phyloP scores from a whole-genome alignment of 1,140 invertebrate genomes.

The Bombus picipes region DNA sequence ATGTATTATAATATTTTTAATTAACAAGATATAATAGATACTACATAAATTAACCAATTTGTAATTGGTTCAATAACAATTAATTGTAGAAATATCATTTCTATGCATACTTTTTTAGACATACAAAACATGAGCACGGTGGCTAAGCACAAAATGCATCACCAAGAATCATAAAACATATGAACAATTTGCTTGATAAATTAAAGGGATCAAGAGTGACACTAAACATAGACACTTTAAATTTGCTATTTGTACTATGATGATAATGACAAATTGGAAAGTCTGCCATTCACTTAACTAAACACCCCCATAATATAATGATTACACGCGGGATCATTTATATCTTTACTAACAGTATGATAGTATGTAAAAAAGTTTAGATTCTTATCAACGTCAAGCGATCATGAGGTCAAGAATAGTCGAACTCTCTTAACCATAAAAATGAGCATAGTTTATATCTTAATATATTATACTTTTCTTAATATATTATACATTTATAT shows the following conservation, averaged over 20 bases:
- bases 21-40: slow-evolving; percentile 38
- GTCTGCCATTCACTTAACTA: slow-evolving; percentile 30
- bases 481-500: slow-evolving; percentile 28
- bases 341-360: slow-evolving; percentile 33
- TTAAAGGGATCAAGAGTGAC: slow-evolving; percentile 35
- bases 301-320: slow-evolving; percentile 6
- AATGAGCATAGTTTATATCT: slow-evolving; percentile 14
- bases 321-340: not conserved
- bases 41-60: slow-evolving; percentile 23
- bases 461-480: slow-evolving; percentile 10
- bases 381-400: slow-evolving; percentile 33
- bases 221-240: slow-evolving; percentile 66
- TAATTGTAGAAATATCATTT: slow-evolving; percentile 5
- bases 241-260: slow-evolving; percentile 68
- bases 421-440: slow-evolving; percentile 4
- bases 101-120: not conserved
- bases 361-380: slow-evolving; percentile 51
- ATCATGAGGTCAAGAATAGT: slow-evolving; percentile 9
- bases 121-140: slow-evolving; percentile 36
- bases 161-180: slow-evolving; percentile 30
- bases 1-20: slow-evolving; percentile 28
- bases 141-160: slow-evolving; percentile 7
- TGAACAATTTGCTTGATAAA: slow-evolving; percentile 28
- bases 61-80: slow-evolving; percentile 30
- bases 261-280: slow-evolving; percentile 48